Evolutionary conservation across 2,113 vertebrate species (phyloP), one percentile per base, ranked within the genome.

Genomic region (Tinamus guttatus): DNA sequence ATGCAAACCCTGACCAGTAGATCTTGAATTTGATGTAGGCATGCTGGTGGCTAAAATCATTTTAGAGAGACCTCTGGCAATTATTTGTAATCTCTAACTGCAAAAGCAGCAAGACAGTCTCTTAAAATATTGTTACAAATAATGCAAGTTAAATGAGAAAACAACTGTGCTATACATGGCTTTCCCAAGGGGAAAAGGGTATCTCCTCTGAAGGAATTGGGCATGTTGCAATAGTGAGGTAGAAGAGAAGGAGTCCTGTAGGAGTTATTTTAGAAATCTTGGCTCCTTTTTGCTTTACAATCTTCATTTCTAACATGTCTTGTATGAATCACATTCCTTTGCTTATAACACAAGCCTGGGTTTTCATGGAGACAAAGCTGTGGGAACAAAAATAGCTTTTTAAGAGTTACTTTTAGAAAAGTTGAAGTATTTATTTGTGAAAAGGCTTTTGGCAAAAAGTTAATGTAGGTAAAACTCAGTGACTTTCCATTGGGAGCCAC

Each of bases 371-470:
- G 30, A 51, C 56, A 64, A 63, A 69, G 45, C 13, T 63, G 14
- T 59, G 41, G 59, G 30, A 77, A 80, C 7, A 41, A 81, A 95
- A 89, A 91, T 68, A 89, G 17, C 24, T 87, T 79, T 64, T 71
- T 80, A 25, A 83, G 79, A 67, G 2, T 40, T 82, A 85, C 73
- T 74, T 93, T 95, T 96, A 88, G 93, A 90, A 82, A 82, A 77
- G 11, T 80, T 63, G 24, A 49, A 77, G 78, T 93, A 52, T 79
- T 95, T 84, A 45, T 85, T 24, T 89, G 43, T 90, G 54, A 85
- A 77, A 88, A 91, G 70, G 24, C 32, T 32, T 81, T 63, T 70
- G 40, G 20, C 7, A 59, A 80, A 54, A 20, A 62, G 6, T 54
- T 79, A n/a, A 69, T 5, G 14, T 47, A 85, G 75, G 63, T 93